Evolutionary conservation across 2,888 invertebrate genomes (phyloP).

Genomic region (Balanococcus diminutus): DNA sequence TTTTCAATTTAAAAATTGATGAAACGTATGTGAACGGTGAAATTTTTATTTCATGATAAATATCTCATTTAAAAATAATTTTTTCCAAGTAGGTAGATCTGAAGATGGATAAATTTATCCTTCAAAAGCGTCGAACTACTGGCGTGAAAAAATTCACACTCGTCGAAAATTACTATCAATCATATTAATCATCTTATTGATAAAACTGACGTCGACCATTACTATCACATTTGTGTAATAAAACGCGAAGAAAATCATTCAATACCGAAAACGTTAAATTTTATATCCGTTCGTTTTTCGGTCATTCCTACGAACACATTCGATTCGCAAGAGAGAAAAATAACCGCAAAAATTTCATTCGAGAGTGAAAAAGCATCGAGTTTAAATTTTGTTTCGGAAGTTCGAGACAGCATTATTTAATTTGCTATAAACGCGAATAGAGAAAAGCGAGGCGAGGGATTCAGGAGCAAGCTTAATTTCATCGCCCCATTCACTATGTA

Average conservation of each 20-base stretch:
- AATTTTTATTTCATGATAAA: too few species aligned
- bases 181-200: not conserved
- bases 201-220: not conserved
- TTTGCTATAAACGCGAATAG: conserved; percentile 13
- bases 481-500: not conserved
- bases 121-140: too few species aligned
- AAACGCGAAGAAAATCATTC: not conserved
- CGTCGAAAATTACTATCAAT: not conserved
- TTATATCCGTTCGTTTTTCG: conserved; percentile 6
- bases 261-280: not conserved
- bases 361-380: not conserved
- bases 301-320: not conserved
- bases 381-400: conserved; percentile 17
- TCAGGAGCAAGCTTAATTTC: not conserved
- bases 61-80: too few species aligned
- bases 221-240: not conserved
- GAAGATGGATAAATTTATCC: too few species aligned
- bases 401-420: conserved; percentile 8
- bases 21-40: not conserved
- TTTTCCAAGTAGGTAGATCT: too few species aligned
- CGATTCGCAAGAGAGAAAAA: not conserved
- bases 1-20: not conserved
- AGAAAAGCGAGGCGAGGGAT: not conserved
- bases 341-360: not conserved
- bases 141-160: not conserved